A percentile compares a stretch with the other conserved stretches of the same genome.
phyloP scores from a whole-genome alignment of 2,888 invertebrate genomes.

The Nephrotoma appendiculata region DNA sequence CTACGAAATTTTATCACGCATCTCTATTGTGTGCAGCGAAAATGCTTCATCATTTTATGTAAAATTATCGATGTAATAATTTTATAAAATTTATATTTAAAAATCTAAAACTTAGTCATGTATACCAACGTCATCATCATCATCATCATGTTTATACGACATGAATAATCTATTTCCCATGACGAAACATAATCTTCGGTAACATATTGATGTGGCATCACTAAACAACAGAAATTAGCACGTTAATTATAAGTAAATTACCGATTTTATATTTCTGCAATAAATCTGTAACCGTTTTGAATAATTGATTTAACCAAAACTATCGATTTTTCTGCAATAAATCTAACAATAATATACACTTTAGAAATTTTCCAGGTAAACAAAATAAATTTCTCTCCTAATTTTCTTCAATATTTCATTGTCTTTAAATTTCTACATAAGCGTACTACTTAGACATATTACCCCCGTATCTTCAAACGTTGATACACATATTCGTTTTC shows the following conservation, averaged over 20 bases:
- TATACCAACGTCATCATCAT: not conserved
- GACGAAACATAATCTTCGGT: not conserved
- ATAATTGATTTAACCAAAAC: not conserved
- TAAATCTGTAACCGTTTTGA: not conserved
- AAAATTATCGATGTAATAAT: not conserved
- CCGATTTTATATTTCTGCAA: not conserved
- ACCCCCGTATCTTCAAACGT: not conserved
- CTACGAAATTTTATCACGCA: not conserved
- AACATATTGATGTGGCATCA: not conserved
- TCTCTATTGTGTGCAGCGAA: not conserved
- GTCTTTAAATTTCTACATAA: not conserved
- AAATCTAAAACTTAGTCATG: not conserved
- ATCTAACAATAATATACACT: not conserved
- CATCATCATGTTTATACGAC: not conserved
- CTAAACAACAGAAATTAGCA: not conserved
- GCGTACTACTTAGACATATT: not conserved
- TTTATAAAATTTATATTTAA: not conserved
- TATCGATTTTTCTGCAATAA: not conserved
- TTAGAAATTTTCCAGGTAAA: not conserved
- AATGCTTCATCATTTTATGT: not conserved
- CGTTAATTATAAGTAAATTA: not conserved
- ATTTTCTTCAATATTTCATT: not conserved
- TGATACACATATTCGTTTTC: not conserved
- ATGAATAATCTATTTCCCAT: not conserved
- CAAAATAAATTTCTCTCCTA: not conserved